These are phyloP conservation scores for Episyrphus balteatus DNA, from an alignment of 1,140 invertebrate species.

Conservation along the genomic window DNA sequence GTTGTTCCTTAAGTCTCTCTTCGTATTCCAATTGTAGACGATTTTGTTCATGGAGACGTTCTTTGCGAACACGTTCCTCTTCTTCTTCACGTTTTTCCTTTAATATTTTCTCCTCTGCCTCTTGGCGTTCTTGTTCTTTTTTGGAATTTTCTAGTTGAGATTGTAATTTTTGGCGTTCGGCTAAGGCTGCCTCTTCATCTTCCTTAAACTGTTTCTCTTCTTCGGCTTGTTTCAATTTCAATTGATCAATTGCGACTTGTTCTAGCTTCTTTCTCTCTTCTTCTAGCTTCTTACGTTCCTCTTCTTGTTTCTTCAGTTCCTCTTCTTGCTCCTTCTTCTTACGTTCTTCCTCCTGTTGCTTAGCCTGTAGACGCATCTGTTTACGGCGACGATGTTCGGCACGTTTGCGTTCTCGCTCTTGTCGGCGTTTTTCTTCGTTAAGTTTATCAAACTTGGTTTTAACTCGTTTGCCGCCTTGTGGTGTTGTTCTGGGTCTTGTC, in stretches of 20 bases:
- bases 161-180: slow-evolving; percentile 10
- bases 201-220: slow-evolving; percentile 11
- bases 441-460: background rate
- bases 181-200: slow-evolving; percentile 12
- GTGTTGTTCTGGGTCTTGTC: no score
- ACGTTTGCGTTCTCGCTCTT: no score
- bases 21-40: slow-evolving; percentile 20
- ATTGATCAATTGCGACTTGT: slow-evolving; percentile 11
- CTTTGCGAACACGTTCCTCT: slow-evolving; percentile 12
- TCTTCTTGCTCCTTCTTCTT: slow-evolving; percentile 6
- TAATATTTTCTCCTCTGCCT: slow-evolving; percentile 10
- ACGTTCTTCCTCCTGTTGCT: background rate
- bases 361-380: background rate
- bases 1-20: slow-evolving; percentile 14
- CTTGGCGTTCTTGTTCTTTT: slow-evolving; percentile 18
- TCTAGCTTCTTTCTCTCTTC: slow-evolving; percentile 3
- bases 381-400: no score
- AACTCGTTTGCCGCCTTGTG: background rate
- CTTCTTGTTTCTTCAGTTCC: background rate
- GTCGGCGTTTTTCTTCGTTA: background rate
- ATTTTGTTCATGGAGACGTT: slow-evolving; percentile 18
- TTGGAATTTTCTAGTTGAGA: background rate
- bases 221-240: slow-evolving; percentile 15
- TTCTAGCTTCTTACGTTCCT: slow-evolving; percentile 2
- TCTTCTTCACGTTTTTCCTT: slow-evolving; percentile 13